Percentiles rank a stretch among this genome's conserved stretches.
Evolutionary conservation across 2,113 vertebrate genomes (phyloP).

Genomic region (Acrocephalus arundinaceus): DNA sequence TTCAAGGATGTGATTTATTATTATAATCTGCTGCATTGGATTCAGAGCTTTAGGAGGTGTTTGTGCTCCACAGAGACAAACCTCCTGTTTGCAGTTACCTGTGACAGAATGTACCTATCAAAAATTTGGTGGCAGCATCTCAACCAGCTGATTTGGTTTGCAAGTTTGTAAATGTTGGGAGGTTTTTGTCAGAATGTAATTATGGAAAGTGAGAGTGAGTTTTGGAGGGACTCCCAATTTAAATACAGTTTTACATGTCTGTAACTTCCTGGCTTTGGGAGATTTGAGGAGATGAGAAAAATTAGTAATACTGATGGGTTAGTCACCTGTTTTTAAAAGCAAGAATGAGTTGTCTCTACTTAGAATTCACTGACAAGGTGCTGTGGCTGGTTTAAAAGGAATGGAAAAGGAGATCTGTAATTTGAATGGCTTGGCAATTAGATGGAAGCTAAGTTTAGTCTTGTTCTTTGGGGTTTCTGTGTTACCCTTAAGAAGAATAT

Average conservation of each 20-base stretch:
- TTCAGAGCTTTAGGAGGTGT: not conserved
- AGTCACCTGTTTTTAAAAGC: not conserved
- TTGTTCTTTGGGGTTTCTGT: not conserved
- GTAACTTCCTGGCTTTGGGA: not conserved
- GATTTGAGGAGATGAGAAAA: not conserved
- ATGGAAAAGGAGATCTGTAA: not conserved
- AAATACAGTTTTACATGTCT: not conserved
- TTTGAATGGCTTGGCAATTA: not conserved
- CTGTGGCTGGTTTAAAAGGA: not conserved
- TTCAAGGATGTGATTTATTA: conserved; percentile 40
- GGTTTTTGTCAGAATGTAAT: not conserved
- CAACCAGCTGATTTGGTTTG: not conserved
- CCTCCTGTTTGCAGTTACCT: conserved; percentile 2
- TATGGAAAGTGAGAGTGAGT: not conserved
- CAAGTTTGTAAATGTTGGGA: not conserved
- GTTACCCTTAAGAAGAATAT: not conserved
- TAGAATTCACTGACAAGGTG: not conserved
- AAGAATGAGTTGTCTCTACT: not conserved
- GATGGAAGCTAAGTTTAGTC: not conserved
- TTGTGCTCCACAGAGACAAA: conserved; percentile 15
- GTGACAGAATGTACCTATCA: conserved; percentile 18
- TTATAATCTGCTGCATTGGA: conserved; percentile 9
- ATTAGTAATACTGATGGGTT: not conserved
- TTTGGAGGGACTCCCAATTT: not conserved
- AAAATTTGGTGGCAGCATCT: not conserved